phyloP scores from a whole-genome alignment of 2,113 vertebrate species.

The Eonycteris spelaea region DNA sequence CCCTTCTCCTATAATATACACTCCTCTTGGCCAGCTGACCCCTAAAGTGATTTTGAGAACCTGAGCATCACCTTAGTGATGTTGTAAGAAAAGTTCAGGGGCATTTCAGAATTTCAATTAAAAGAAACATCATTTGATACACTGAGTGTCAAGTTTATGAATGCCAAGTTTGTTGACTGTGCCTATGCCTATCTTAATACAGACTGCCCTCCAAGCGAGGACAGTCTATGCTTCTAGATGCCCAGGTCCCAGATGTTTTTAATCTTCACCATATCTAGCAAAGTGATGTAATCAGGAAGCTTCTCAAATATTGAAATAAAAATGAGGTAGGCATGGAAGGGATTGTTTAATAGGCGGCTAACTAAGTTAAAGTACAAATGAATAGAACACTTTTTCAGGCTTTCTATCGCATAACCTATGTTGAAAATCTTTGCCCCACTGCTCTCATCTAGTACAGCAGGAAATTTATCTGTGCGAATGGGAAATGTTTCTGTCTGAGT shows the following conservation, averaged over 20 bases:
- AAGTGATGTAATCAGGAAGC: background rate
- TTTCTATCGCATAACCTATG: background rate
- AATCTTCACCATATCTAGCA: background rate
- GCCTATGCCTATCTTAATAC: background rate
- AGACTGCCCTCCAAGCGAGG: slow-evolving; percentile 51
- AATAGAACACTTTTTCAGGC: background rate
- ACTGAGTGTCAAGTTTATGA: background rate
- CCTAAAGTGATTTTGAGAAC: background rate
- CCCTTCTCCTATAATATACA: background rate
- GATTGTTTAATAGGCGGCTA: background rate
- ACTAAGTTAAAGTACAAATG: slow-evolving; percentile 4
- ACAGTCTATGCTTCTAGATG: slow-evolving; percentile 31
- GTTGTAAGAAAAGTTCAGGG: background rate
- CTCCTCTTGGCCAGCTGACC: background rate
- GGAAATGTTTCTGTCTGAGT: slow-evolving; percentile 41
- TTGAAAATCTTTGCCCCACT: background rate
- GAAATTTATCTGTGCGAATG: slow-evolving; percentile 2
- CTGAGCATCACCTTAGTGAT: background rate
- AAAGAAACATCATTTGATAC: background rate
- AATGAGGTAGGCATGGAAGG: background rate
- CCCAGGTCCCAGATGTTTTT: background rate
- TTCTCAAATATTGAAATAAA: slow-evolving; percentile 14
- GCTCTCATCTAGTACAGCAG: background rate
- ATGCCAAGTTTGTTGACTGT: background rate
- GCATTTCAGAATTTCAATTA: background rate